Evolutionary conservation across 2,888 invertebrate genomes (phyloP).

Genomic region (Callyntrura guangdongensis): DNA sequence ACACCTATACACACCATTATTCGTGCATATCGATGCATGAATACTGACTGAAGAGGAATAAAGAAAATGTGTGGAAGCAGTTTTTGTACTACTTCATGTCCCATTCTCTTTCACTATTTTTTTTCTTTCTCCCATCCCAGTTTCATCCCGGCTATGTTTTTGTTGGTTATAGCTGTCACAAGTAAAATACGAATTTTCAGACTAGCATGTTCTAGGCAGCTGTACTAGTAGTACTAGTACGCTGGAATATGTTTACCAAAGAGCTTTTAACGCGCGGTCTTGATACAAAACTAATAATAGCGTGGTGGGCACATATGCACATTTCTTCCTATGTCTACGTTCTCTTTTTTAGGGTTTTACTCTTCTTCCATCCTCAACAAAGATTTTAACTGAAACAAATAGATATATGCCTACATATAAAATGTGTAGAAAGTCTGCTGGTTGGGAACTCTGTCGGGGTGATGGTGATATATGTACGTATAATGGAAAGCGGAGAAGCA

Average conservation of each 20-base stretch:
- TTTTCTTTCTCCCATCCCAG: not conserved
- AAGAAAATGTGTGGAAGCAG: not conserved
- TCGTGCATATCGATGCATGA: constrained; percentile 46
- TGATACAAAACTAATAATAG: not conserved
- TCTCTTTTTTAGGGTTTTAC: not conserved
- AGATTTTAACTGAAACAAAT: constrained; percentile 1
- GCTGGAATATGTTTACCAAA: too few species aligned
- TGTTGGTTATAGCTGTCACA: constrained; percentile 30
- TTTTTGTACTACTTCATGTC: constrained; percentile 13
- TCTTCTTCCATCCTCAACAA: not conserved
- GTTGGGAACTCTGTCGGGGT: not conserved
- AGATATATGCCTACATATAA: not conserved
- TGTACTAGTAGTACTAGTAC: not conserved
- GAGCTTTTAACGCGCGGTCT: too few species aligned
- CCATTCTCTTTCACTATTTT: not conserved
- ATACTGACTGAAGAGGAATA: not conserved
- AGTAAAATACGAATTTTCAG: constrained; percentile 50
- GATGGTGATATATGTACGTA: not conserved
- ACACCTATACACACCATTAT: constrained; percentile 1
- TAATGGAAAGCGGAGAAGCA: not conserved
- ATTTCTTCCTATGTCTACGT: not conserved
- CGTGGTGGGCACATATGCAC: not conserved
- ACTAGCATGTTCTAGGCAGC: not conserved
- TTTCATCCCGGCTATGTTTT: constrained; percentile 40
- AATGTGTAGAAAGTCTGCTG: not conserved